These are phyloP conservation scores for Drosophila sulfurigaster DNA, from an alignment of 1,140 invertebrate genomes.

Conservation along the genomic window DNA sequence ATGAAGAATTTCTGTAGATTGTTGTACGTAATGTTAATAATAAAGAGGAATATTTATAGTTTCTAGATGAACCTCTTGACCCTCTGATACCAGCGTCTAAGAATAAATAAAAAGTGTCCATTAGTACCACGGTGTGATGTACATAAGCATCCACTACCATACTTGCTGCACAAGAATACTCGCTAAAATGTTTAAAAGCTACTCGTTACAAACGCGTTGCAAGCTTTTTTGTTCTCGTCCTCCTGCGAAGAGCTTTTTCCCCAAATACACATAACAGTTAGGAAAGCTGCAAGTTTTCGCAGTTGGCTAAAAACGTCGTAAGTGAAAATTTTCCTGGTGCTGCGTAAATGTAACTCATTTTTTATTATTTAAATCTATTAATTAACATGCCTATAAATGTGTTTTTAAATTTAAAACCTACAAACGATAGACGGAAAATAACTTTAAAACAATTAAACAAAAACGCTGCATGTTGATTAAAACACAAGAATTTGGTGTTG, in stretches of 20 bases:
- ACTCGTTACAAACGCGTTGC: conserved; percentile 28
- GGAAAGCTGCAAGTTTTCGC: conserved; percentile 78
- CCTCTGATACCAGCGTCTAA: too few relatives aligned
- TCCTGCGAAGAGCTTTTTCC: conserved; percentile 60
- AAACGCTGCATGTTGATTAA: neutral
- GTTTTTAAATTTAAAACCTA: neutral
- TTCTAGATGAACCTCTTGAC: too few relatives aligned
- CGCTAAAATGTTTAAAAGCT: conserved; percentile 49
- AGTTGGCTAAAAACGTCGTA: conserved; percentile 82
- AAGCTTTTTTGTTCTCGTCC: conserved; percentile 27
- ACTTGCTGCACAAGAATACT: conserved; percentile 30
- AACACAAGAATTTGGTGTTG: conserved; percentile 42
- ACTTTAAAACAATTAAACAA: conserved; percentile 5
- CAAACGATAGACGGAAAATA: neutral
- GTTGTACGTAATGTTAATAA: too few relatives aligned
- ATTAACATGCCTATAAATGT: conserved; percentile 14
- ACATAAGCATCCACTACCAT: too few relatives aligned
- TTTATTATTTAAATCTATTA: conserved; percentile 55
- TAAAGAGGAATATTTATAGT: too few relatives aligned
- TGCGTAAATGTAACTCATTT: conserved; percentile 60
- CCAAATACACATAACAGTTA: conserved; percentile 82
- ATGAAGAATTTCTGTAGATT: too few relatives aligned
- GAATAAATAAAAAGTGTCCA: too few relatives aligned
- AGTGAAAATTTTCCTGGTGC: conserved; percentile 77
- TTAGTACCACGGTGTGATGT: too few relatives aligned